Conservation (phyloP, 35 echinoderm and acorn worm species). For the Heliocidaris tuberculata region DNA sequence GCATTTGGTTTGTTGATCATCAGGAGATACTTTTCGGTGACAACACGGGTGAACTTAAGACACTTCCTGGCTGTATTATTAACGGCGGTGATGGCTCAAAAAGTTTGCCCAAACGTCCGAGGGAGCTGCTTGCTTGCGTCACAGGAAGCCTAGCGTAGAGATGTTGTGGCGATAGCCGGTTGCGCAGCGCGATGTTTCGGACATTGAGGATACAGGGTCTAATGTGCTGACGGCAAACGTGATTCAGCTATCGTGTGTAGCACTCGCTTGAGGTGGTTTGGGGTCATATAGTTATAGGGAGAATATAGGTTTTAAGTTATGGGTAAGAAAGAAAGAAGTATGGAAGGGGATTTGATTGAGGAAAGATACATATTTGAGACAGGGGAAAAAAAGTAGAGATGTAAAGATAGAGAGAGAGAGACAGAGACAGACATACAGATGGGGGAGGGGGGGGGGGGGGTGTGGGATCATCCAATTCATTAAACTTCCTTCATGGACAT, state of each 20-base stretch:
- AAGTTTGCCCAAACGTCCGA: background rate
- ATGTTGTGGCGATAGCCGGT: background rate
- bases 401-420: too few relatives aligned
- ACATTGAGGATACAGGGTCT: conserved; percentile 16
- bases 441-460: too few relatives aligned
- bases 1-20: background rate
- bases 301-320: too few relatives aligned
- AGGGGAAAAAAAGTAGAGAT: too few relatives aligned
- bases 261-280: background rate
- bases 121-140: conserved; percentile 26
- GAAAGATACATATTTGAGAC: too few relatives aligned
- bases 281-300: background rate
- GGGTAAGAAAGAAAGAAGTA: too few relatives aligned
- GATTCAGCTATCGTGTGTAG: background rate
- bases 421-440: too few relatives aligned
- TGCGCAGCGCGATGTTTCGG: conserved; percentile 14
- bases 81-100: background rate
- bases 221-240: background rate
- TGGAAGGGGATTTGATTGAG: too few relatives aligned
- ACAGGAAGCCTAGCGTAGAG: background rate
- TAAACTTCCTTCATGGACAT: background rate
- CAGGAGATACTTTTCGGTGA: background rate
- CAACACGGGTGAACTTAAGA: background rate
- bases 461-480: background rate
- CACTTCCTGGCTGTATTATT: conserved; percentile 39